A percentile compares a stretch with the other conserved stretches of the same genome.
Conservation (phyloP, 2,888 invertebrate species). For the Aphidius colemani region DNA sequence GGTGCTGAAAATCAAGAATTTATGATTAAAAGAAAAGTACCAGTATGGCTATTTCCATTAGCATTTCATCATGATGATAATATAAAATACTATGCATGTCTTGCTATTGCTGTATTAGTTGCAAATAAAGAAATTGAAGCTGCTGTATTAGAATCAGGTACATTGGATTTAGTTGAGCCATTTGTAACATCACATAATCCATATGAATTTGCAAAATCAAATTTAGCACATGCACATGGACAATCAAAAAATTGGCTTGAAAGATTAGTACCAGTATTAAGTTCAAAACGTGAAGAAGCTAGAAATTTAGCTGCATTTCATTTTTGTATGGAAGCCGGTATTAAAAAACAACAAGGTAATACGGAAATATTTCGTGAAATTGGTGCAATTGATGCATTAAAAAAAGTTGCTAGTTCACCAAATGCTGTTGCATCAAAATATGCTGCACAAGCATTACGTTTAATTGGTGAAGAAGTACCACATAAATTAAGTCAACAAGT, state of each 20-base stretch:
- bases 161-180: slow-evolving; percentile 93
- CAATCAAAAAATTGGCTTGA: slow-evolving; percentile 95
- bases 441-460: slow-evolving; percentile 86
- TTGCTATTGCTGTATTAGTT: slow-evolving; percentile 94
- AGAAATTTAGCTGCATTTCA: slow-evolving; percentile 97
- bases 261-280: slow-evolving; percentile 89
- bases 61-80: slow-evolving; percentile 97
- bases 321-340: slow-evolving; percentile 98
- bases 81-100: slow-evolving; percentile 96
- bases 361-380: slow-evolving; percentile 92
- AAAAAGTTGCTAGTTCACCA: slow-evolving; percentile 95
- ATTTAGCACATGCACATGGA: slow-evolving; percentile 91
- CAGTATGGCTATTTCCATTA: slow-evolving; percentile 96
- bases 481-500: slow-evolving; percentile 98
- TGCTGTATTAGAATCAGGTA: slow-evolving; percentile 94
- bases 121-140: slow-evolving; percentile 98
- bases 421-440: slow-evolving; percentile 97
- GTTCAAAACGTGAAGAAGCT: slow-evolving; percentile 94
- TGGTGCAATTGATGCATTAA: slow-evolving; percentile 92
- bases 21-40: slow-evolving; percentile 93
- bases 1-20: slow-evolving; percentile 96
- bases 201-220: slow-evolving; percentile 90
- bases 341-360: slow-evolving; percentile 91
- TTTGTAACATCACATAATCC: slow-evolving; percentile 95
- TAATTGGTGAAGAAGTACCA: slow-evolving; percentile 96